Conservation (phyloP, 2,888 invertebrate genomes). For the Hecatera dysodea region DNA sequence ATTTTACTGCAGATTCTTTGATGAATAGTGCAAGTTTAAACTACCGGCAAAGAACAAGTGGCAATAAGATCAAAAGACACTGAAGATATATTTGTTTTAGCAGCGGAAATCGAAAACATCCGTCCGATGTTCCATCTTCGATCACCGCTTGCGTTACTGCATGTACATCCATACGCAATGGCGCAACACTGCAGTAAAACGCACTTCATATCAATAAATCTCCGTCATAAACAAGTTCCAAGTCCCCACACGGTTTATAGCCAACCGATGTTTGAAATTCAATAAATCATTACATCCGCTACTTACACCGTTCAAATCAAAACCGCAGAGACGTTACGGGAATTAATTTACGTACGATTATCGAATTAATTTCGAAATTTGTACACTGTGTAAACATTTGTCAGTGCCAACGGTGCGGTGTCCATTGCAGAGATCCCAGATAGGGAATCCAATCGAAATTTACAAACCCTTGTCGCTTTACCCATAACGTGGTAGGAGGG, state of each 20-base stretch:
- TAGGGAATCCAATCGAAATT: conserved; percentile 89
- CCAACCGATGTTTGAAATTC: conserved; percentile 82
- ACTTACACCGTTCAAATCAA: conserved; percentile 77
- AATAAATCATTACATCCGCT: conserved; percentile 88
- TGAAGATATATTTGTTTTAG: conserved; percentile 21
- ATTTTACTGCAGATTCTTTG: neutral
- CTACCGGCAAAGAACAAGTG: neutral
- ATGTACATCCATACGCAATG: conserved; percentile 71
- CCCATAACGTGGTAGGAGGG: conserved; percentile 89
- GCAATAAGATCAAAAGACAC: conserved; percentile 29
- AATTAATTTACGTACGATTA: conserved; percentile 82
- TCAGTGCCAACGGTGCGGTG: conserved; percentile 82
- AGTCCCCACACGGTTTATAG: conserved; percentile 79
- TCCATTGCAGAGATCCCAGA: conserved; percentile 86
- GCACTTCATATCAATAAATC: conserved; percentile 81
- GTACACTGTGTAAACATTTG: conserved; percentile 87
- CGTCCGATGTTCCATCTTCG: conserved; percentile 52
- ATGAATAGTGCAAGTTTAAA: neutral
- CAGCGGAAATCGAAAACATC: conserved; percentile 50
- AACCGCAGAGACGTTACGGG: conserved; percentile 71
- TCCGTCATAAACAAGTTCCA: conserved; percentile 81
- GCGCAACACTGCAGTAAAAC: conserved; percentile 78
- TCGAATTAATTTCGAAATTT: conserved; percentile 87
- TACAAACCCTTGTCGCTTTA: conserved; percentile 89
- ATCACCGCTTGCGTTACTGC: conserved; percentile 57